phyloP scores from a whole-genome alignment of 2,888 invertebrate species.

The Portevinia maculata region DNA sequence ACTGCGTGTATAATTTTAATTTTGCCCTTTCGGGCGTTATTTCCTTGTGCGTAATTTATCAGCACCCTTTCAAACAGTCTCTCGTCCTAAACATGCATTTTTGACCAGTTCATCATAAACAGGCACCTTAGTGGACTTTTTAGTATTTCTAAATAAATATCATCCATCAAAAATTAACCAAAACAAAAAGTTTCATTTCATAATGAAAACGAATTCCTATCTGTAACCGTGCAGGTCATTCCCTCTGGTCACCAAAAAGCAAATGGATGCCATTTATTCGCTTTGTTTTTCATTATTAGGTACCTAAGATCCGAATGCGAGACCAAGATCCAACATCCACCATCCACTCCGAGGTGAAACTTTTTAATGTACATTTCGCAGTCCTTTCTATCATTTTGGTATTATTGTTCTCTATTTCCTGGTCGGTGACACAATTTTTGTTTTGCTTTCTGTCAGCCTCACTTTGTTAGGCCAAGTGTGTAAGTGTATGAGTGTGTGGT shows the following conservation, averaged over 20 bases:
- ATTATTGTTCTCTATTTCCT: background rate
- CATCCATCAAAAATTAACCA: conserved; percentile 35
- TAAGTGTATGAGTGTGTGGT: background rate
- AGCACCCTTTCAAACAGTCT: background rate
- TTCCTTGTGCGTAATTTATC: too few species aligned
- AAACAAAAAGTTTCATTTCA: conserved; percentile 60
- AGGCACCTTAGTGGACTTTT: conserved; percentile 17
- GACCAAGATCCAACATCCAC: background rate
- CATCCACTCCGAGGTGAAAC: conserved; percentile 22
- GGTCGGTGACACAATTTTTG: background rate
- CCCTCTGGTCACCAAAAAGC: conserved; percentile 12
- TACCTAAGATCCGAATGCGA: background rate
- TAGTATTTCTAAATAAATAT: conserved; percentile 55
- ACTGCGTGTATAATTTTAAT: too few species aligned
- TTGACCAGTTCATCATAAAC: conserved; percentile 16
- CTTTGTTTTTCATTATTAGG: conserved; percentile 15
- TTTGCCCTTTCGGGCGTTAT: too few species aligned
- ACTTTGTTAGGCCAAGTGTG: background rate
- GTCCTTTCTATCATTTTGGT: conserved; percentile 25
- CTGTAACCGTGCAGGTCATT: background rate
- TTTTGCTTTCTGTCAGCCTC: conserved; percentile 2
- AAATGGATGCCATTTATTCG: conserved; percentile 39
- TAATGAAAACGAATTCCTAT: conserved; percentile 52
- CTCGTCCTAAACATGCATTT: background rate
- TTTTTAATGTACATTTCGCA: conserved; percentile 64